These are phyloP conservation scores for Lycaena phlaeas DNA, from an alignment of 2,888 invertebrate genomes.

Conservation along the genomic window DNA sequence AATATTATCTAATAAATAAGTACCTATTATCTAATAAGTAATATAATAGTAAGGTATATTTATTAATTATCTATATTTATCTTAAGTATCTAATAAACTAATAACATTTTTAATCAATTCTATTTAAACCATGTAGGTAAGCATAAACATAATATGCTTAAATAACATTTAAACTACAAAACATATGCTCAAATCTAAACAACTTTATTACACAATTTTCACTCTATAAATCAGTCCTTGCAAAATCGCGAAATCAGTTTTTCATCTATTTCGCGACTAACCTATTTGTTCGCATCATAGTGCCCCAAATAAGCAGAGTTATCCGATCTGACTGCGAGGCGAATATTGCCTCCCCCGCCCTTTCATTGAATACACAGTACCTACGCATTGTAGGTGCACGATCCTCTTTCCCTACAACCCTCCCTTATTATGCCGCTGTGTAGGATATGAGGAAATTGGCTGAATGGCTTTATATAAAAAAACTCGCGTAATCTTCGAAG, in stretches of 20 bases:
- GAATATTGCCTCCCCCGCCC: conserved; percentile 44
- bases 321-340: conserved; percentile 41
- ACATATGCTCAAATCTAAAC: too few species aligned
- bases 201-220: too few species aligned
- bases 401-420: conserved; percentile 65
- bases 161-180: too few species aligned
- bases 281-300: conserved; percentile 48
- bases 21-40: too few species aligned
- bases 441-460: conserved; percentile 70
- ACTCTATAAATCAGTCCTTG: neutral
- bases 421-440: conserved; percentile 66
- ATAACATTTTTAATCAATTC: too few species aligned
- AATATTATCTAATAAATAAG: too few species aligned
- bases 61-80: too few species aligned
- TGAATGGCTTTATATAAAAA: conserved; percentile 69
- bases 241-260: conserved; percentile 9
- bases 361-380: conserved; percentile 43
- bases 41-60: too few species aligned
- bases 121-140: too few species aligned
- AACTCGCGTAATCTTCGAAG: conserved; percentile 63
- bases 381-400: conserved; percentile 59
- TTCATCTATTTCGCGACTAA: conserved; percentile 22
- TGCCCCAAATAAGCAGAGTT: conserved; percentile 46
- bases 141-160: too few species aligned
- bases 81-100: too few species aligned